Conservation (phyloP, 2,888 invertebrate genomes). For the Dermolepida albohirtum region DNA sequence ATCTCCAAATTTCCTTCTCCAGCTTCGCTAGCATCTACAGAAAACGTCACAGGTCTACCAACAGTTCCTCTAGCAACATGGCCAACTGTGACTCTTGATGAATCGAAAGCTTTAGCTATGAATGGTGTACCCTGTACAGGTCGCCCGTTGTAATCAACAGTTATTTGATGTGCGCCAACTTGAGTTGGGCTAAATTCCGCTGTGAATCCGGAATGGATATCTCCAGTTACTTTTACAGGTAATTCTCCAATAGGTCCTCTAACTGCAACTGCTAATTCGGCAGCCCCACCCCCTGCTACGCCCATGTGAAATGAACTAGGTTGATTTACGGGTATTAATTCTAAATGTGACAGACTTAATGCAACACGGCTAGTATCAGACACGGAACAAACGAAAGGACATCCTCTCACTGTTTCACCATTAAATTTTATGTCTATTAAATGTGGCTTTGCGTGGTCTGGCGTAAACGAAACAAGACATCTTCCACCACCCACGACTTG, state of each 20-base stretch:
- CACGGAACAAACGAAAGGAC: constrained; percentile 89
- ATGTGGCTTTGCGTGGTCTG: constrained; percentile 90
- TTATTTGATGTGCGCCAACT: constrained; percentile 93
- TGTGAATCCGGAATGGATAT: constrained; percentile 87
- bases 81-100: constrained; percentile 83
- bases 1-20: constrained; percentile 98
- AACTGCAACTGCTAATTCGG: constrained; percentile 90
- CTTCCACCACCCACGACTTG: constrained; percentile 95
- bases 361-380: constrained; percentile 83
- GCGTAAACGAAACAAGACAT: constrained; percentile 94
- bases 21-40: constrained; percentile 95
- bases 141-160: constrained; percentile 91
- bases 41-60: constrained; percentile 92
- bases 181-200: constrained; percentile 92
- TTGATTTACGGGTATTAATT: constrained; percentile 87
- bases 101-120: constrained; percentile 93
- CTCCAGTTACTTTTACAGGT: constrained; percentile 90
- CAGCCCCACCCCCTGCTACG: constrained; percentile 79
- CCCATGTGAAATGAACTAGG: constrained; percentile 84
- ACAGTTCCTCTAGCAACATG: constrained; percentile 85
- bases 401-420: constrained; percentile 91
- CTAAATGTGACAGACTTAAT: constrained; percentile 79
- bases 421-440: constrained; percentile 96
- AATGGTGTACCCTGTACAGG: constrained; percentile 91
- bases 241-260: constrained; percentile 88